Conservation (phyloP, 2,113 vertebrate genomes). For the Triplophysa rosa region DNA sequence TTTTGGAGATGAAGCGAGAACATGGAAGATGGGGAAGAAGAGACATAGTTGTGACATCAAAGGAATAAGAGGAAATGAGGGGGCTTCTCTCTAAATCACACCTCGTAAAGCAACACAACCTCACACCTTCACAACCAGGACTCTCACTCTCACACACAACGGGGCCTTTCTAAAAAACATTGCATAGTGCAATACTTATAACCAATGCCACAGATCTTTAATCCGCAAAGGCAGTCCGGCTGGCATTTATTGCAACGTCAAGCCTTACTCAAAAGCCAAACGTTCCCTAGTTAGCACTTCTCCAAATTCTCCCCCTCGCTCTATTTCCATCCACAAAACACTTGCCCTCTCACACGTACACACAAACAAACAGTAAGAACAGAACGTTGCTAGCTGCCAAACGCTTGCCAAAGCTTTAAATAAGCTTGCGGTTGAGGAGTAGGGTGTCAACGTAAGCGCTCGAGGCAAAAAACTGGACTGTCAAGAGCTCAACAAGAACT, state of each 20-base stretch:
- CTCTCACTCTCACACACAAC: background rate
- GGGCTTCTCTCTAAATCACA: background rate
- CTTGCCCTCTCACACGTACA: constrained; percentile 22
- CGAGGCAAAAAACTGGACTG: constrained; percentile 35
- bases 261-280: background rate
- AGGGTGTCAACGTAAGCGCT: constrained; percentile 45
- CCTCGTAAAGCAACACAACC: constrained; percentile 6
- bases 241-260: background rate
- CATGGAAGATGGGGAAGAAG: background rate
- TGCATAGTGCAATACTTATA: background rate
- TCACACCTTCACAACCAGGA: background rate
- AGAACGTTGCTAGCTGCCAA: constrained; percentile 27
- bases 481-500: constrained; percentile 14
- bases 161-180: background rate
- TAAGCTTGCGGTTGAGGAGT: constrained; percentile 45
- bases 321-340: background rate
- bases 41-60: background rate
- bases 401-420: constrained; percentile 45
- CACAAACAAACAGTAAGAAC: constrained; percentile 53
- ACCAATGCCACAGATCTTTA: background rate
- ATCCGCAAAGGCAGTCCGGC: too few relatives aligned
- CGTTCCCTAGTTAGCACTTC: background rate
- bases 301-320: background rate
- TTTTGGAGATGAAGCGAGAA: background rate
- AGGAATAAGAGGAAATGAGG: constrained; percentile 7